Base-by-base conservation (phyloP, 2,888 invertebrate genomes). In the Ditula angustiorana region DNA sequence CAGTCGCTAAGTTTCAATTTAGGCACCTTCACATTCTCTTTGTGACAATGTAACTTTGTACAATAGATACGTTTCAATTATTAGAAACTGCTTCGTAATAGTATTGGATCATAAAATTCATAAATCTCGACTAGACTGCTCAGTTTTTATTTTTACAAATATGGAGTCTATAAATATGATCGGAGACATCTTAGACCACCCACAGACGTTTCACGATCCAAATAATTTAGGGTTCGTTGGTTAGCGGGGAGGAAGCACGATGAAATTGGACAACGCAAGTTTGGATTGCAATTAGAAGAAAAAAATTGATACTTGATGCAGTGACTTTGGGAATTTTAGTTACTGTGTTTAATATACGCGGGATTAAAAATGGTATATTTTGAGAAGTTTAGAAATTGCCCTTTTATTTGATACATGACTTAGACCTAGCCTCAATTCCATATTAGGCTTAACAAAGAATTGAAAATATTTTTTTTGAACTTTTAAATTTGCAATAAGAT, bases 81-180 rank as follows among this genome's bases (percentile, higher is more conserved):
- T 37, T 44, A 47, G 21, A 37, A 53, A 41, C 37, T 23, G 21
- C 44, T 64, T 37, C 47, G 53, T 52, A 28, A 52, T 46, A 59
- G 58, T 35, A 23, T 21, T 46, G 19, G 35, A 5, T 37, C 26
- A 58, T 62, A 66, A 66, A 62, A 28, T 3, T 37, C 26, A 58
- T 62, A 66, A 66, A 62, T 57, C 62, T 37, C 35, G 66, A 66
- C 66, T 62, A 62, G 66, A 62, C 66, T 61, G 66, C 44, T 30
- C 16, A n/a, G 35, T 62, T 66, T 62, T 66, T 66, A 66, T 62
- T 66, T 53, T 47, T 53, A 62, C 58, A 62, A 62, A 66, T 46
- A 66, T 66, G 62, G 52, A 46, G 37, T 50, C 62, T 57, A 66
- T 61, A 66, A 62, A 59, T 64, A 59, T 64, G 64, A 64, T 64